phyloP scores from a whole-genome alignment of 2,113 vertebrate species.

The Callorhinus ursinus region DNA sequence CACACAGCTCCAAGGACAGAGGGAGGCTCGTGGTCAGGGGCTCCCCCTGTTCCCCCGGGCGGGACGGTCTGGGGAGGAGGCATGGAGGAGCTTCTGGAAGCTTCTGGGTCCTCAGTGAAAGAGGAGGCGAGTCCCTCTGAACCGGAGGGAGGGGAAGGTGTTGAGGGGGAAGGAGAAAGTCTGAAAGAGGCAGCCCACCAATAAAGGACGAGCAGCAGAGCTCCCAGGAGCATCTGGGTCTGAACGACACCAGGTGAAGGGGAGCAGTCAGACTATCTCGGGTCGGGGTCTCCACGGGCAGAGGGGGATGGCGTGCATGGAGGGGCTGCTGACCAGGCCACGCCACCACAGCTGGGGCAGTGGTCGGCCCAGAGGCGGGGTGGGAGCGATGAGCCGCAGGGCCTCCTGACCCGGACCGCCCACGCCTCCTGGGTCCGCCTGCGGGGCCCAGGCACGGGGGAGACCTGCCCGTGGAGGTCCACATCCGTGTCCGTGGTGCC shows the following conservation, averaged over 20 bases:
- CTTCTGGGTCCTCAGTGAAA: not conserved
- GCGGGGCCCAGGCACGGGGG: no score
- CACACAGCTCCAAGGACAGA: not conserved
- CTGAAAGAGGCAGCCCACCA: fast-evolving
- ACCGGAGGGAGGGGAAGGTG: not conserved
- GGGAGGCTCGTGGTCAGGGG: fast-evolving
- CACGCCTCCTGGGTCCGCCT: no score
- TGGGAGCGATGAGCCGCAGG: no score
- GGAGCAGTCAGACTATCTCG: not conserved
- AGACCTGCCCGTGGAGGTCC: no score
- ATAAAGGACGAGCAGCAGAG: not conserved
- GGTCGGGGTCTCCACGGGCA: fast-evolving
- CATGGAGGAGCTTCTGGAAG: not conserved
- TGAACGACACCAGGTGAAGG: not conserved
- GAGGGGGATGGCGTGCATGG: fast-evolving
- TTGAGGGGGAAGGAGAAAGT: no score
- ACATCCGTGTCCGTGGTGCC: not conserved
- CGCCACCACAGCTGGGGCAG: not conserved
- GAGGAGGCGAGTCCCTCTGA: not conserved
- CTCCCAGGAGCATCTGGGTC: fast-evolving
- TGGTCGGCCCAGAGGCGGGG: no score
- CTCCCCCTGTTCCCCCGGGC: not conserved
- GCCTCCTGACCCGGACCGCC: not conserved
- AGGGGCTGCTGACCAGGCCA: not conserved
- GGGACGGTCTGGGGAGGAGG: not conserved